Evolutionary conservation across 2,113 vertebrate species (phyloP).

Genomic region (Sinocyclocheilus grahami): DNA sequence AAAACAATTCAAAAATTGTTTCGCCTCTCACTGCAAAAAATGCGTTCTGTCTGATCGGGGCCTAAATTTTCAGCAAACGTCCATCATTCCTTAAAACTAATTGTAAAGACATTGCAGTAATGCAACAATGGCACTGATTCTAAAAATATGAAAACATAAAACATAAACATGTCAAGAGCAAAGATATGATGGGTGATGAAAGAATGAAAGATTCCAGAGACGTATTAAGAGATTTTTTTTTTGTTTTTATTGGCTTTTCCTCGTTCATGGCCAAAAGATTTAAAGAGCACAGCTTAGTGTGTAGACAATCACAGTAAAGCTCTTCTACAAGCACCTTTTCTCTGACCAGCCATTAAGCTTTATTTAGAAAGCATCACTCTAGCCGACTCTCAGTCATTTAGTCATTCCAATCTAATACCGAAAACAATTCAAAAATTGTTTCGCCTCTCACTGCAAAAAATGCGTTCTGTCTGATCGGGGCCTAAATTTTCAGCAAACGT

Average conservation of each 20-base stretch:
- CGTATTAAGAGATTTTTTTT: not conserved
- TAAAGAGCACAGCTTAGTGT: constrained; percentile 1
- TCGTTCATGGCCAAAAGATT: constrained; percentile 2
- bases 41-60: no score
- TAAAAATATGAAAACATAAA: not conserved
- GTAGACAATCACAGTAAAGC: constrained; percentile 12
- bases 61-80: no score
- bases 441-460: no score
- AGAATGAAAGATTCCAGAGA: not conserved
- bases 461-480: no score
- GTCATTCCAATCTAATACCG: no score
- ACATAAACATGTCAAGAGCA: not conserved
- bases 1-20: no score
- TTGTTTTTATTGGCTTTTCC: not conserved
- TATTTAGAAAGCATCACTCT: constrained; percentile 31
- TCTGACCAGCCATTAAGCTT: not conserved
- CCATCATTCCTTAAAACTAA: no score
- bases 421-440: no score
- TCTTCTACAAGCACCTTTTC: not conserved
- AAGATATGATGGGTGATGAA: no score
- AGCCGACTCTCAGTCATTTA: not conserved
- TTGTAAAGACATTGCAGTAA: not conserved
- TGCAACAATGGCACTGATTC: not conserved
- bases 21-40: no score
- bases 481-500: no score